These are phyloP conservation scores for Acanthosoma haemorrhoidale DNA, from an alignment of 2,888 invertebrate species.

Conservation along the genomic window DNA sequence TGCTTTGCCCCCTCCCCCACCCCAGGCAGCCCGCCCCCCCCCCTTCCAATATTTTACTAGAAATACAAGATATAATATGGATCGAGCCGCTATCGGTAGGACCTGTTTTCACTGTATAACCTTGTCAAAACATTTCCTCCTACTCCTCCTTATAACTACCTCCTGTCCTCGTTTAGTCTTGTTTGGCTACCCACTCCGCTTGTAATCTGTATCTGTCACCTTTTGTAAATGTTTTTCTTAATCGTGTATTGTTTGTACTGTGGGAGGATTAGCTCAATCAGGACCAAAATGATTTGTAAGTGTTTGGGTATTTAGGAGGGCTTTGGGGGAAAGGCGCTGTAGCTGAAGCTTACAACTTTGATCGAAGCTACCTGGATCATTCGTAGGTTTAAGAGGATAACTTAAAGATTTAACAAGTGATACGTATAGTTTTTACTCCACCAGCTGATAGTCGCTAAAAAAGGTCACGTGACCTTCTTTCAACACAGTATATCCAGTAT, in stretches of 20 bases:
- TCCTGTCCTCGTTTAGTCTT: neutral
- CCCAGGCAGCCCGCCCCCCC: too few species aligned
- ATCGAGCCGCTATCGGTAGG: constrained; percentile 8
- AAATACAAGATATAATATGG: constrained; percentile 29
- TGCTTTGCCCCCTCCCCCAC: neutral
- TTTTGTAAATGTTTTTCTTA: neutral
- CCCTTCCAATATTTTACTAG: constrained; percentile 27
- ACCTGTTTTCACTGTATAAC: constrained; percentile 16
- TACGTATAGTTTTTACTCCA: neutral
- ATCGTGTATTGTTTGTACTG: neutral
- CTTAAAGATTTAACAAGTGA: too few species aligned
- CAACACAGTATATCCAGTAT: too few species aligned
- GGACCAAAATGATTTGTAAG: too few species aligned
- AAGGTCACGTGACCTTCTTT: too few species aligned
- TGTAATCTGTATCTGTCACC: neutral
- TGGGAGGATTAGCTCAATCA: too few species aligned
- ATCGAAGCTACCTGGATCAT: too few species aligned
- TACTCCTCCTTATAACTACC: neutral
- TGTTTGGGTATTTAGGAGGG: too few species aligned
- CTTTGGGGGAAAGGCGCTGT: too few species aligned
- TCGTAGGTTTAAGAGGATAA: too few species aligned
- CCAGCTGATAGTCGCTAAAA: too few species aligned
- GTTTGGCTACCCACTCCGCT: neutral
- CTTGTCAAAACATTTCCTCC: constrained; percentile 11
- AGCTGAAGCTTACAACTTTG: too few species aligned